Base-by-base conservation (phyloP, 2,113 vertebrate species). In the Lichenostomus cassidix region DNA sequence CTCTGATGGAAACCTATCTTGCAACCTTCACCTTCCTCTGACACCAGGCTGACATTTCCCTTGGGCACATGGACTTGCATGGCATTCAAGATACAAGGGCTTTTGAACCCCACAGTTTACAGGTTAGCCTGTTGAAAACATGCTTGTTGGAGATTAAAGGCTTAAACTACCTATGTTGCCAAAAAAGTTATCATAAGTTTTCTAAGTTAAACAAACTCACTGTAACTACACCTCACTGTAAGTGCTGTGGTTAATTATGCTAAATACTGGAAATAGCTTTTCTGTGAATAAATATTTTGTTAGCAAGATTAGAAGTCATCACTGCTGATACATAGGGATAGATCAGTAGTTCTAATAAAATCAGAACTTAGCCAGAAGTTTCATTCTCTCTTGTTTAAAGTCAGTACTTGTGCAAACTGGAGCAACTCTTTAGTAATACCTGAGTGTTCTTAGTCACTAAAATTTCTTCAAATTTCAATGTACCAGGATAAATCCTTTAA, bases 171-270 rank as follows among this genome's bases (percentile, higher is more conserved):
- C 93, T 94, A 39, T 52, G 68, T 20, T 94, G 77, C 91, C 85
- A 93, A 89, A 84, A 88, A 90, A 95, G 42, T 47, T 33, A 85
- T 88, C 46, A 84, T 74, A 56, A 96, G 74, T 95, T 91, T 97
- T 96, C 91, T 86, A 96, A 97, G 97, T 94, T 81, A 97, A 97
- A 91, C 76, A 42, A 42, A 42, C 42, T 42, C 42, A 15, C 42
- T 42, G 42, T 42, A 42, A 42, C 42, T 42, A 42, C 73, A 63
- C 86, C 83, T 94, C 49, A 33, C 86, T 75, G 2, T 96, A 97
- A 98, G 98, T 97, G 92, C 50, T 92, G 92, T 91, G 84, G 92
- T 96, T 96, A 94, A 53, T 97, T 97, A 95, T 96, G 96, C 79
- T 95, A 97, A 96, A 96, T 87, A 76, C 90, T 92, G 89, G 91